A percentile compares a stretch with the other conserved stretches of the same genome.
These are phyloP conservation scores for Hydrotaea cyrtoneurina DNA, from an alignment of 2,888 invertebrate species.

Conservation along the genomic window DNA sequence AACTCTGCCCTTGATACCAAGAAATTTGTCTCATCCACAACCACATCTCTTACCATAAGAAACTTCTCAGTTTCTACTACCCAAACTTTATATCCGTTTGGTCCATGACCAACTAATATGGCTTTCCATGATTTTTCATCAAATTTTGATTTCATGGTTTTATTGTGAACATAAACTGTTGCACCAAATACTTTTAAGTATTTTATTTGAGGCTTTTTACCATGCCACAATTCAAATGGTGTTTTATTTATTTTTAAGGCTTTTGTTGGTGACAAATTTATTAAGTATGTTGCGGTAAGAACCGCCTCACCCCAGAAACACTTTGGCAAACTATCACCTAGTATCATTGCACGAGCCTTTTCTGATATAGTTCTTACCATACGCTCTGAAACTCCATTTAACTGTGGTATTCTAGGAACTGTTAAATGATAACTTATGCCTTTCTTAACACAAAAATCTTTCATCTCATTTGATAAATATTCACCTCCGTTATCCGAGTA, in stretches of 20 bases:
- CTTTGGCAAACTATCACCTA: constrained; percentile 73
- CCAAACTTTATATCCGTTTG: constrained; percentile 67
- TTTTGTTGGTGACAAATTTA: constrained; percentile 76
- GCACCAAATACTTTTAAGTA: constrained; percentile 66
- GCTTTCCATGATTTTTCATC: constrained; percentile 65
- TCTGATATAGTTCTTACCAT: constrained; percentile 77
- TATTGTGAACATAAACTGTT: constrained; percentile 64
- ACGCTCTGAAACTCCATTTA: constrained; percentile 75
- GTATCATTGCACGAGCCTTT: constrained; percentile 75
- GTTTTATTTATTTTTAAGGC: constrained; percentile 73
- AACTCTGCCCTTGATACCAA: no score
- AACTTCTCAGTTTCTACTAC: constrained; percentile 58
- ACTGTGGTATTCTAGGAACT: constrained; percentile 76
- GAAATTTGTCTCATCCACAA: constrained; percentile 62
- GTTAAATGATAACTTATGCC: constrained; percentile 76
- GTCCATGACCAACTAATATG: constrained; percentile 65
- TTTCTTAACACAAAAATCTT: constrained; percentile 72
- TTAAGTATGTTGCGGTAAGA: constrained; percentile 75
- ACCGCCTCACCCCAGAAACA: constrained; percentile 75
- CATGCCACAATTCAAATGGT: constrained; percentile 75
- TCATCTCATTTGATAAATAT: constrained; percentile 73
- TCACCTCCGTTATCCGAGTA: constrained; percentile 74
- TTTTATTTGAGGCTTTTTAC: constrained; percentile 59
- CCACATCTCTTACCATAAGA: constrained; percentile 66
- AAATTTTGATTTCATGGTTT: constrained; percentile 66